A percentile compares a stretch with the other conserved stretches of the same genome.
These are phyloP conservation scores for Eulemur rufifrons DNA, from an alignment of 2,113 vertebrate species.

Conservation along the genomic window DNA sequence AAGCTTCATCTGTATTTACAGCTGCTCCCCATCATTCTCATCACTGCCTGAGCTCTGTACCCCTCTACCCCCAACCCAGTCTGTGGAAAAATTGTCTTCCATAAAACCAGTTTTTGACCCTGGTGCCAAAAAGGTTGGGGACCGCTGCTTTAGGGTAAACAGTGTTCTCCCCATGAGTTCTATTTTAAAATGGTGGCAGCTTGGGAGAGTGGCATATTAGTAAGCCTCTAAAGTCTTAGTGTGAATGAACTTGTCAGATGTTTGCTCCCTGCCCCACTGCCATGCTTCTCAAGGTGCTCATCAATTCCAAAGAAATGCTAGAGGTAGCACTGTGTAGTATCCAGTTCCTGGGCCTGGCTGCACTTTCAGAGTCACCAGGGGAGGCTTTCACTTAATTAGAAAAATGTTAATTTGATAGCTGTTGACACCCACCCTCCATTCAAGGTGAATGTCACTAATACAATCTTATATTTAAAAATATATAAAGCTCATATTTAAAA, in stretches of 20 bases:
- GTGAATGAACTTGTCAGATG: background rate
- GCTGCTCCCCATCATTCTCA: too few species aligned
- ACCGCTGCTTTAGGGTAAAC: background rate
- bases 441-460: constrained; percentile 38
- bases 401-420: constrained; percentile 28
- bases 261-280: background rate
- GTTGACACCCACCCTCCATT: background rate
- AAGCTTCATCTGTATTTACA: too few species aligned
- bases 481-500: background rate
- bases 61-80: too few species aligned
- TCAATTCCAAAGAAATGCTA: background rate
- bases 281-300: background rate
- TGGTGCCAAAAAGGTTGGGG: too few species aligned
- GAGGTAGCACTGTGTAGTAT: background rate
- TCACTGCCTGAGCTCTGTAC: too few species aligned
- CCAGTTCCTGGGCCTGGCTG: background rate
- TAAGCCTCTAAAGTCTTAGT: background rate
- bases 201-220: background rate
- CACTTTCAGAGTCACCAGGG: background rate
- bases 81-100: too few species aligned
- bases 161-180: background rate
- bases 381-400: constrained; percentile 19
- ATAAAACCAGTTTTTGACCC: too few species aligned
- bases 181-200: background rate
- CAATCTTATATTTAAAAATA: background rate